Evolutionary conservation across 2,888 invertebrate species (phyloP), one percentile per base, ranked within the genome.

Genomic region (Amiota mariae): DNA sequence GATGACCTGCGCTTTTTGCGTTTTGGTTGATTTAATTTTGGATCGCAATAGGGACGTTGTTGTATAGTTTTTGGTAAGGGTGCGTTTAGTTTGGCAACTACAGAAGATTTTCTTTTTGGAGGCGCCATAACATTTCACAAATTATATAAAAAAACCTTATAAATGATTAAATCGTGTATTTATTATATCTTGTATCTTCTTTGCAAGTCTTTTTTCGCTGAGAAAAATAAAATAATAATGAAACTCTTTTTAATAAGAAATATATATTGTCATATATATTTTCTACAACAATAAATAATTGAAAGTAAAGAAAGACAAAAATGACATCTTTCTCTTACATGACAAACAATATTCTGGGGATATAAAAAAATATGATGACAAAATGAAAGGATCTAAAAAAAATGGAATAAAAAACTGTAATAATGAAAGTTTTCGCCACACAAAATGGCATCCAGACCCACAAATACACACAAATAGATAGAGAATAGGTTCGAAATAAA

Each of bases 381-480:
- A 36, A 36, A 59, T n/a, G 54, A 51, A 51, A 11, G 12, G 13
- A 51, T 12, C 2, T 10, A n/a, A 20, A 59, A 59, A 20, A 36
- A 36, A 36, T 6, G 3, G 8, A 36, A 15, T 20, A 59, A 20
- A 20, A 68, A 75, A 75, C 70, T 81, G 80, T 81, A 79, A 84
- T 84, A 81, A 81, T 80, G 81, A 82, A 84, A 83, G 83, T 82
- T 83, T 82, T 83, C 84, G 80, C 78, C 77, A 78, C 79, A 82
- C 78, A 75, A 79, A 74, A 81, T 79, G 79, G 76, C 75, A 76
- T 36, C 36, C 36, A 36, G 4, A 36, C 36, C 2, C 36, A 36
- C 36, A 36, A 2, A 36, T 1, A 36, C 36, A 36, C 36, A 36
- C 36, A 36, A 2, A 36, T 36, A 36, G 6, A 6, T 36, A 36